Percentiles rank a stretch among this genome's conserved stretches.
phyloP scores from a whole-genome alignment of 2,113 vertebrate genomes.

The Platichthys flesus region DNA sequence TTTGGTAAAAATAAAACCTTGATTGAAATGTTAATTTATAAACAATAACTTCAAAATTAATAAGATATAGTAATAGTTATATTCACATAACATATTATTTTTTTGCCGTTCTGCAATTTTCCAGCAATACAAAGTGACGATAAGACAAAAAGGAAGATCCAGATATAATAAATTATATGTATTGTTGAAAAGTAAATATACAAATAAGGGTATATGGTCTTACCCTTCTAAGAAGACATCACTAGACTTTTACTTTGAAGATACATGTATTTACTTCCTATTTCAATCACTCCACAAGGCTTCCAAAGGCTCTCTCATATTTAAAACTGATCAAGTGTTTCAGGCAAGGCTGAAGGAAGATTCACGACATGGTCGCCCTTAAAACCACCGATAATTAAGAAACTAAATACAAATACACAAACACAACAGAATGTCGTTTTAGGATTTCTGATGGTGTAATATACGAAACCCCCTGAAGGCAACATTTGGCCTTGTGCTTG shows the following conservation, averaged over 20 bases:
- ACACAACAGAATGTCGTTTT: neutral
- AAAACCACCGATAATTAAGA: no score
- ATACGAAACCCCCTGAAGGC: slow-evolving; percentile 2
- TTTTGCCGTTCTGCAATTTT: no score
- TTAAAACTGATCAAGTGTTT: neutral
- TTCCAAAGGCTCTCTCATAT: no score
- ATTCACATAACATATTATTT: no score
- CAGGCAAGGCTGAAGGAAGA: neutral
- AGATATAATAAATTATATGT: no score
- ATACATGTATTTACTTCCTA: neutral
- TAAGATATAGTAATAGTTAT: no score
- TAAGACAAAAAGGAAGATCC: no score
- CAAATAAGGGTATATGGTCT: no score
- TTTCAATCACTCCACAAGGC: neutral
- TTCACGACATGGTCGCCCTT: neutral
- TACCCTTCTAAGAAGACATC: neutral
- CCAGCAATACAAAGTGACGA: no score
- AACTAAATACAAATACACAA: neutral
- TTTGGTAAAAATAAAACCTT: no score
- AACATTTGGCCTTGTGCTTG: slow-evolving; percentile 1
- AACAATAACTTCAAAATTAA: no score
- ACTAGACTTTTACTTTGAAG: slow-evolving; percentile 47
- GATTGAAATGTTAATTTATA: no score
- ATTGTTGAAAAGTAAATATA: neutral
- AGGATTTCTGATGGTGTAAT: neutral